phyloP scores from a whole-genome alignment of 2,113 vertebrate species.

The Dinomys branickii region DNA sequence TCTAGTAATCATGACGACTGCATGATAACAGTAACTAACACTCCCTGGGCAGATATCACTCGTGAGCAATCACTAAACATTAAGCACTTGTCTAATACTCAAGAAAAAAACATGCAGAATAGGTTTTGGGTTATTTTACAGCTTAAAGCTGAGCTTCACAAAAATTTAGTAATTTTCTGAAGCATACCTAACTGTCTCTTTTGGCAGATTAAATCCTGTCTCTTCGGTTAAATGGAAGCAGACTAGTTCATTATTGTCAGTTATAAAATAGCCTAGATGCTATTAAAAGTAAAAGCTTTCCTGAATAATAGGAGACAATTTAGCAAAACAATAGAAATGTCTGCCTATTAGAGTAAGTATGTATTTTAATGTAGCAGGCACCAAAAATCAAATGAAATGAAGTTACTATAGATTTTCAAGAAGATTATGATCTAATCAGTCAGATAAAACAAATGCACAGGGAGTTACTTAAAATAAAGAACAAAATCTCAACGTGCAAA shows the following conservation, averaged over 20 bases:
- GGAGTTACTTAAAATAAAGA: slow-evolving; percentile 39
- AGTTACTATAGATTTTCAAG: neutral
- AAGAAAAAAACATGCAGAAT: neutral
- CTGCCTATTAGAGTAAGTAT: neutral
- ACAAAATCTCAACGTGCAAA: slow-evolving; percentile 52
- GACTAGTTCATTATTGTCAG: slow-evolving; percentile 13
- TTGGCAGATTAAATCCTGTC: slow-evolving; percentile 33
- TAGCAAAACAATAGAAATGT: slow-evolving; percentile 12
- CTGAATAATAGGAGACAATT: slow-evolving; percentile 29
- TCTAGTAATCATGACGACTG: neutral
- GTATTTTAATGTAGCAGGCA: slow-evolving; percentile 20
- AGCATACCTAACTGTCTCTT: neutral
- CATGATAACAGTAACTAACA: slow-evolving; percentile 4
- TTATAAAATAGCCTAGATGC: slow-evolving; percentile 35
- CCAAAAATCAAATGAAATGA: neutral
- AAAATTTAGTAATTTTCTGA: neutral
- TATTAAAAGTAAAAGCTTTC: slow-evolving; percentile 38
- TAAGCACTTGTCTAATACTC: neutral
- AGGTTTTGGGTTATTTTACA: neutral
- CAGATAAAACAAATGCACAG: slow-evolving; percentile 9
- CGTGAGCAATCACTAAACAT: neutral
- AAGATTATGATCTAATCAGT: slow-evolving; percentile 48
- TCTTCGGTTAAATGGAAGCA: slow-evolving; percentile 37
- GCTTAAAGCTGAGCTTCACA: neutral
- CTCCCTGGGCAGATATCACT: neutral